Conservation (phyloP, 1,140 invertebrate species). For the Panulirus ornatus region DNA sequence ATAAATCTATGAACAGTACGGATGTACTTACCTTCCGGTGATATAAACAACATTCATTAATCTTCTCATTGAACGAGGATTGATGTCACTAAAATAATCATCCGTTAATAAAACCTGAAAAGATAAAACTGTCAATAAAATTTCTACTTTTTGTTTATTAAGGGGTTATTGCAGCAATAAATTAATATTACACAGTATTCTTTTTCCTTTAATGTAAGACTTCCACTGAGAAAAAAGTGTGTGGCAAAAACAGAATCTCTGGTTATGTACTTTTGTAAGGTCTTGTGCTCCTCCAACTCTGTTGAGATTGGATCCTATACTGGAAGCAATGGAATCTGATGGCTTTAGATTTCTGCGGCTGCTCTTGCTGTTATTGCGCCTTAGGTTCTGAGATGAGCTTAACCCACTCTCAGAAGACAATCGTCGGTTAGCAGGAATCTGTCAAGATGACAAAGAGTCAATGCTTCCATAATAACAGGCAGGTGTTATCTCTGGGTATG, state of each 20-base stretch:
- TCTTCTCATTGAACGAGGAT: slow-evolving; percentile 96
- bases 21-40: slow-evolving; percentile 83
- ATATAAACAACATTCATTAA: slow-evolving; percentile 99
- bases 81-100: slow-evolving; percentile 98
- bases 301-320: slow-evolving; percentile 92
- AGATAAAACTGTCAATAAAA: slow-evolving; percentile 39
- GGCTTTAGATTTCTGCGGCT: slow-evolving; percentile 69
- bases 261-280: slow-evolving; percentile 83
- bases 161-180: no score
- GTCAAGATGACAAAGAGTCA: background rate
- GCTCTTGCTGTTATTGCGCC: slow-evolving; percentile 79
- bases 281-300: slow-evolving; percentile 84
- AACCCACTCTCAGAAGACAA: slow-evolving; percentile 73
- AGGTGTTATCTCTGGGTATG: no score
- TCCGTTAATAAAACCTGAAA: slow-evolving; percentile 88
- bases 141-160: no score
- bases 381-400: slow-evolving; percentile 75
- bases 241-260: background rate
- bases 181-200: no score
- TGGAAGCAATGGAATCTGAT: slow-evolving; percentile 90
- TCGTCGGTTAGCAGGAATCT: slow-evolving; percentile 74
- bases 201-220: no score
- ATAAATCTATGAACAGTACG: no score
- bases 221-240: background rate
- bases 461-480: no score